These are phyloP conservation scores for Phymastichus coffea DNA, from an alignment of 1,140 invertebrate genomes.

Conservation along the genomic window DNA sequence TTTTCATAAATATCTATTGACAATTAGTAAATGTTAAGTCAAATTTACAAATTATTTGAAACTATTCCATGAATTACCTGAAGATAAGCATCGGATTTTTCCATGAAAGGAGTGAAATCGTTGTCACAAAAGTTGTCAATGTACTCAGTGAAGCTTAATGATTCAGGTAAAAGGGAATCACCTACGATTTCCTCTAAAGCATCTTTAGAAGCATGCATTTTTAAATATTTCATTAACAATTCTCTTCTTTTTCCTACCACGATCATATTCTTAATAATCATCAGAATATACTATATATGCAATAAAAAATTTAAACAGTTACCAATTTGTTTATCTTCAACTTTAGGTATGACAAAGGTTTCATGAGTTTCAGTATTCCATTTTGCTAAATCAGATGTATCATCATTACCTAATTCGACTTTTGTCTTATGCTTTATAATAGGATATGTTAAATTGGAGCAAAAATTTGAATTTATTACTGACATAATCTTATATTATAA, in stretches of 20 bases:
- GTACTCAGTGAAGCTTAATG: conserved; percentile 29
- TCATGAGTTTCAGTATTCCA: conserved; percentile 26
- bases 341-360: conserved; percentile 19
- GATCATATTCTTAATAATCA: conserved; percentile 11
- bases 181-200: conserved; percentile 23
- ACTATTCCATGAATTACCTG: conserved; percentile 13
- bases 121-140: conserved; percentile 31
- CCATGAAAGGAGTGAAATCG: conserved; percentile 31
- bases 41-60: conserved; percentile 1
- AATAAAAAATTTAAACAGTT: conserved; percentile 14
- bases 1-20: conserved; percentile 30
- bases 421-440: conserved; percentile 8
- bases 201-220: conserved; percentile 24
- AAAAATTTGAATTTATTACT: conserved; percentile 18
- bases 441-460: conserved; percentile 25
- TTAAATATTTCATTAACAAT: conserved; percentile 31
- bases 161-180: conserved; percentile 17
- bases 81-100: conserved; percentile 22
- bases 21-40: conserved; percentile 18
- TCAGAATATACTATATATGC: conserved; percentile 14
- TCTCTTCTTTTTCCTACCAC: conserved; percentile 28
- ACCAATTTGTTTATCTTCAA: conserved; percentile 25
- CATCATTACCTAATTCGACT: conserved; percentile 12
- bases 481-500: conserved; percentile 18
- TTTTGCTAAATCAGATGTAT: background rate